phyloP scores from a whole-genome alignment of 2,888 invertebrate species.

The Cyrtodaria siliqua region DNA sequence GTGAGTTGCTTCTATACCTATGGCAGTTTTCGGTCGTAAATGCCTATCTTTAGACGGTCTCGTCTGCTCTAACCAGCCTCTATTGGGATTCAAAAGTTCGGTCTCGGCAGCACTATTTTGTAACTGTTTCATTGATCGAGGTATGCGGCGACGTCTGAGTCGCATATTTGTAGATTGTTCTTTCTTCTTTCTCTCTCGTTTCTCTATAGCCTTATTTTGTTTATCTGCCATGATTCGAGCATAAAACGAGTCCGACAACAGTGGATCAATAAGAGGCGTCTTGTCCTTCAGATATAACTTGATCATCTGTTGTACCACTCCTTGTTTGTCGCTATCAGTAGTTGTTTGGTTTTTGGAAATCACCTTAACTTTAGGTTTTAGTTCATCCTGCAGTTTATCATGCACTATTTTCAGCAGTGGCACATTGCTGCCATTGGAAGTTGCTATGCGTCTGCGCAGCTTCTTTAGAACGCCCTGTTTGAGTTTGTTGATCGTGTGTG shows the following conservation, averaged over 20 bases:
- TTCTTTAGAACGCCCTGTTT: slow-evolving; percentile 70
- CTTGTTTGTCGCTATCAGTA: slow-evolving; percentile 51
- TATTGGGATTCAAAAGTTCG: slow-evolving; percentile 62
- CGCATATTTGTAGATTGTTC: slow-evolving; percentile 49
- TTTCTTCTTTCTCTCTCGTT: slow-evolving; percentile 51
- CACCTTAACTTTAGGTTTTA: slow-evolving; percentile 56
- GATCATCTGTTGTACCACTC: slow-evolving; percentile 68
- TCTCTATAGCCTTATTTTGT: slow-evolving; percentile 59
- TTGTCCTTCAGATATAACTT: slow-evolving; percentile 78
- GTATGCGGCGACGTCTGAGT: slow-evolving; percentile 53
- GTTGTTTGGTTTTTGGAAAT: slow-evolving; percentile 52
- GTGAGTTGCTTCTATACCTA: slow-evolving; percentile 47
- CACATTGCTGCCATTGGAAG: slow-evolving; percentile 67
- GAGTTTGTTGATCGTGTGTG: slow-evolving; percentile 63
- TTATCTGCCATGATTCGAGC: slow-evolving; percentile 70
- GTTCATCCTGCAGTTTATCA: slow-evolving; percentile 64
- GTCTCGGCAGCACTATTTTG: slow-evolving; percentile 72
- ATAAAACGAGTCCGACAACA: slow-evolving; percentile 77
- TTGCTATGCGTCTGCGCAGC: slow-evolving; percentile 60
- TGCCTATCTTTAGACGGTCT: slow-evolving; percentile 39
- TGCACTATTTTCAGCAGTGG: slow-evolving; percentile 66
- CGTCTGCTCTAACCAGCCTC: slow-evolving; percentile 18
- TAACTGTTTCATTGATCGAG: slow-evolving; percentile 74
- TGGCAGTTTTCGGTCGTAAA: slow-evolving; percentile 60
- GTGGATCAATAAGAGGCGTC: slow-evolving; percentile 78